Base-by-base conservation (phyloP, 2,888 invertebrate genomes). In the Drosophila melanosoma region DNA sequence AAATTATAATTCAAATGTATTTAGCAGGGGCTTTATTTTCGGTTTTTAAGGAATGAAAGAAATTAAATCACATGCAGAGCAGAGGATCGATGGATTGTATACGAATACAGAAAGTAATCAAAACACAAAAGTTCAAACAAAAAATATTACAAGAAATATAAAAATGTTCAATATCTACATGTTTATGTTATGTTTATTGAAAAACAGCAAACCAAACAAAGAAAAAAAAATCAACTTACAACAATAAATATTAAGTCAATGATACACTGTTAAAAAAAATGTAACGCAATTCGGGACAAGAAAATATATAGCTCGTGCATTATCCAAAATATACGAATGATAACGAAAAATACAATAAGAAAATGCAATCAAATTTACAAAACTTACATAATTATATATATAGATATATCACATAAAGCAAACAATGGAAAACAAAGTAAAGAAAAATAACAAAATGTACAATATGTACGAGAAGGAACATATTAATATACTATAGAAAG, bases 301-400 rank as follows among this genome's bases (percentile, higher is more conserved):
- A n/a, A 64, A 45, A 12, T 23, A 66, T 58, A 66, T 36, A 48
- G 35, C 36, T 72, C 51, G 26, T 52, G 40, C 48, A 45, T 32
- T 52, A n/a, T 65, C 40, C 59, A 36, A 58, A 36, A 7, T 42
- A 42, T 64, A 66, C 65, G 61, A 70, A 58, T 20, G 38, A 68
- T 54, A 74, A 79, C 69, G 61, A 70, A 65, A 64, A 65, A 72
- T 79, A 84, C 83, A 87, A 87, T 82, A 85, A 81, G 45, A 45
- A 74, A 82, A 83, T 81, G 74, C 88, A 85, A 85, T 85, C 88
- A 85, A 83, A 70, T 82, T 88, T 83, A 85, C 76, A 82, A 23
- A 69, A 69, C 60, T 59, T 62, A 76, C 20, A 38, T 17, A 26
- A 38, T 38, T 38, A 51, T 29, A 51, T 51, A 48, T 15, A 48